Evolutionary conservation across 2,113 vertebrate species (phyloP).

Genomic region (Antechinus flavipes): DNA sequence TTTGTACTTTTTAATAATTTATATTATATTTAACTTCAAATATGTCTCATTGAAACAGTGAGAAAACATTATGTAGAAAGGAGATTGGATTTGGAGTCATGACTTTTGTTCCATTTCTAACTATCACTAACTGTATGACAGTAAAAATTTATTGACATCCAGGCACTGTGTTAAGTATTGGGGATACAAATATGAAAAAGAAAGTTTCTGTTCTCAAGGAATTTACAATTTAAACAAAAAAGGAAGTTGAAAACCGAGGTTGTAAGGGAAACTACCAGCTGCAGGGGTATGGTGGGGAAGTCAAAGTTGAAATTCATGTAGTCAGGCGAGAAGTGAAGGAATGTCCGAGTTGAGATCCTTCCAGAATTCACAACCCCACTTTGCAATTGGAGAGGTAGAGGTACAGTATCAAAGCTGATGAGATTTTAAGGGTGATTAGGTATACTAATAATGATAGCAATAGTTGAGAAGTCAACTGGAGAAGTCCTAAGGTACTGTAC

Average conservation of each 20-base stretch:
- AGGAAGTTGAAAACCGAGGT: not conserved
- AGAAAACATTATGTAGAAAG: not conserved
- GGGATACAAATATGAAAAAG: not conserved
- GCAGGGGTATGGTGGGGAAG: not conserved
- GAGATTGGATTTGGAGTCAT: not conserved
- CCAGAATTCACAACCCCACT: not conserved
- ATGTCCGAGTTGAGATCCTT: not conserved
- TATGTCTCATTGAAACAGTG: not conserved
- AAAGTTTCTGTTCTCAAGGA: not conserved
- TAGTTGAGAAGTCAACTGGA: not conserved
- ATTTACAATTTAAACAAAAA: not conserved
- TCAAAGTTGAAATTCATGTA: not conserved
- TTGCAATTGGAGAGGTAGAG: not conserved
- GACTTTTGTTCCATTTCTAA: not conserved
- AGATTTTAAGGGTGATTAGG: not conserved
- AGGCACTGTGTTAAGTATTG: not conserved
- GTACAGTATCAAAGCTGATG: not conserved
- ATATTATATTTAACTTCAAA: not conserved
- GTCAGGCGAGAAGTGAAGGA: not conserved
- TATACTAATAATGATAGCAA: not conserved
- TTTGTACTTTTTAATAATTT: not conserved
- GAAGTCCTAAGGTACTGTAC: not conserved
- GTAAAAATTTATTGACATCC: not conserved
- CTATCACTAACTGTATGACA: not conserved
- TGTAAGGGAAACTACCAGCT: not conserved